Base-by-base conservation (phyloP, 2,888 invertebrate species). In the Xestia ashworthii region DNA sequence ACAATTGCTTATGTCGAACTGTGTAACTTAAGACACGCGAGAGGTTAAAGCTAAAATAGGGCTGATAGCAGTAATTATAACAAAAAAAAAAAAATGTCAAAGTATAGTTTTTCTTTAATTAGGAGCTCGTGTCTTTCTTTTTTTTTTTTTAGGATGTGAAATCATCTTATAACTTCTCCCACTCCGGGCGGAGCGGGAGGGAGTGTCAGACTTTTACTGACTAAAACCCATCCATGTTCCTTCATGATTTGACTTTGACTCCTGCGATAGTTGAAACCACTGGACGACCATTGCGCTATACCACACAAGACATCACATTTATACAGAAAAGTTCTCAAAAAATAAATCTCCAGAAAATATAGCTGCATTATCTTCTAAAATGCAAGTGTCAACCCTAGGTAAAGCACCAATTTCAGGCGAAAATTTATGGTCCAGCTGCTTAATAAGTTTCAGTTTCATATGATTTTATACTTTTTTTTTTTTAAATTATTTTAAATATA, bases 381-480 rank as follows among this genome's bases (percentile, higher is more conserved):
- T 66, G n/a, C 8, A 84, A n/a, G 67, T 71, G 85, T 48, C 82
- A 85, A 68, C 82, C 82, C 81, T 82, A 38, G 3, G 12, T 71
- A 16, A 32, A 66, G 69, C 38, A 71, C 62, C 50, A 70, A 85
- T 82, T 74, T 1, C 74, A 58, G 8, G 12, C 41, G 41, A 46
- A 73, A 77, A 83, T 83, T 67, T 83, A 85, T 32, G 41, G 71
- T 38, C 44, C 44, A 85, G 70, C 60, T 73, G 67, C 22, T 77
- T 70, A 60, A 41, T 58, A 66, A 76, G 71, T 85, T 81, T 76
- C 32, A 74, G 71, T 81, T 81, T 76, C 22, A 62, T 66, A 41
- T 66, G 78, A 73, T 44, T 73, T 74, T 66, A 81, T 60, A 53
- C 12, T 80, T 81, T 55, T n/a, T n/a, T n/a, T n/a, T n/a, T n/a